phyloP scores from a whole-genome alignment of 2,797 vertebrate genomes.

The Setipinna tenuifilis region DNA sequence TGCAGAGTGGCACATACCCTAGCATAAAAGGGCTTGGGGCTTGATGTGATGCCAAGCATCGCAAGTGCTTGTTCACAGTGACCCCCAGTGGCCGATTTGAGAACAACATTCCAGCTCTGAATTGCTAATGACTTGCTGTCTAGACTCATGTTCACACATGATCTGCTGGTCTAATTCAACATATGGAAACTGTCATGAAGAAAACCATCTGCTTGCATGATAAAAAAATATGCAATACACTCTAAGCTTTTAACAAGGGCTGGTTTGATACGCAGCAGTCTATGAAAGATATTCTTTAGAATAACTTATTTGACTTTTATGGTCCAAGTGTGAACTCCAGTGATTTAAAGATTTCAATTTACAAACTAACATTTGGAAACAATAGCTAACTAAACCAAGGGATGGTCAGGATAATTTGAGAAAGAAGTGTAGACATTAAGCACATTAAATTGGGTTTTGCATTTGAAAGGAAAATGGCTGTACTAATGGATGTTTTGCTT shows the following conservation, averaged over 20 bases:
- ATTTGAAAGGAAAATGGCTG: not conserved
- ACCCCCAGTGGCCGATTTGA: not conserved
- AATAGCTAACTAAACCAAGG: not conserved
- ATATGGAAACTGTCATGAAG: not conserved
- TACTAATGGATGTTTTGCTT: not conserved
- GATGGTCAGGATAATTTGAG: not conserved
- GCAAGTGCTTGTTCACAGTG: not conserved
- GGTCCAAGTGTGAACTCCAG: no score
- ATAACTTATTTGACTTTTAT: not conserved
- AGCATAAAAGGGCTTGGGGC: not conserved
- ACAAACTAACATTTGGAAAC: not conserved
- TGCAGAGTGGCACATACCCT: not conserved
- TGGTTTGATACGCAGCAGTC: not conserved
- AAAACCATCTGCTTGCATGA: not conserved
- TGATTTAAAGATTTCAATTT: no score
- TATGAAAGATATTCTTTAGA: not conserved
- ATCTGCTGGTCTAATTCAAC: not conserved
- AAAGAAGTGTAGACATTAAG: not conserved
- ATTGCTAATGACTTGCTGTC: not conserved
- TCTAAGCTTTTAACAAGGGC: not conserved
- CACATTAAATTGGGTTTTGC: not conserved
- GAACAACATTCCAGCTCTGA: not conserved
- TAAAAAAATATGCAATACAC: not conserved
- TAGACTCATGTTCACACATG: not conserved
- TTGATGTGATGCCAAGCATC: conserved; percentile 5